Percentiles rank a stretch among this genome's conserved stretches.
phyloP scores from a whole-genome alignment of 2,113 vertebrate genomes.

The Carlito syrichta region DNA sequence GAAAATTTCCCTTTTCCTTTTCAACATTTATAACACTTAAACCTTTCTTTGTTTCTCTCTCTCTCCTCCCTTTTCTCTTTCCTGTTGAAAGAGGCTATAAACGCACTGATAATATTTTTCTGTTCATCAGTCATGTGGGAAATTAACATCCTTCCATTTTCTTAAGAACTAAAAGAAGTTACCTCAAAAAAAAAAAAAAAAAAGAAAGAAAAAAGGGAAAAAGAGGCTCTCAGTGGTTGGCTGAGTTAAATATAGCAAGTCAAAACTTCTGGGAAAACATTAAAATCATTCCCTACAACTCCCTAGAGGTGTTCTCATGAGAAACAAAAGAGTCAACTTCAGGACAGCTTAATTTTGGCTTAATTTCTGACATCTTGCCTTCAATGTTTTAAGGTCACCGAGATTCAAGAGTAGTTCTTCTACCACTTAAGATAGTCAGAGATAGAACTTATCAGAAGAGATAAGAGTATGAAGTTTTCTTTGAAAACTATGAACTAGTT shows the following conservation, averaged over 20 bases:
- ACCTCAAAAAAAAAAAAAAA: constrained; percentile 5
- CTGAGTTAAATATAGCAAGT: constrained; percentile 41
- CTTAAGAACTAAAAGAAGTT: constrained; percentile 11
- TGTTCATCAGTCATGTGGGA: background rate
- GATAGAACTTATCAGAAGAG: background rate
- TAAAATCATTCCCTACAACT: background rate
- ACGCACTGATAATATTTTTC: background rate
- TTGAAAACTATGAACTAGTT: background rate
- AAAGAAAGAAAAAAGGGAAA: too few relatives aligned
- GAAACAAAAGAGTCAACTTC: background rate
- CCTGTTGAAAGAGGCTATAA: background rate
- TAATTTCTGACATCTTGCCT: background rate
- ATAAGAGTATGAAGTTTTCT: background rate
- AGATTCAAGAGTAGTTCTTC: background rate
- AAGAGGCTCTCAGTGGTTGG: background rate
- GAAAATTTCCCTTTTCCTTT: constrained; percentile 6
- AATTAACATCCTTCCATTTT: constrained; percentile 31
- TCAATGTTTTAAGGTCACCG: background rate
- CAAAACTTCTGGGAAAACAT: constrained; percentile 3
- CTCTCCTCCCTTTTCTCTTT: background rate
- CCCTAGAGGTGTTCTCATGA: background rate
- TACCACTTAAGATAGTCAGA: background rate
- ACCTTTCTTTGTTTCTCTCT: background rate
- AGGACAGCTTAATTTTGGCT: background rate
- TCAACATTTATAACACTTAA: constrained; percentile 10